Base-by-base conservation (phyloP, 2,888 invertebrate genomes). In the Apodemia hepburni region DNA sequence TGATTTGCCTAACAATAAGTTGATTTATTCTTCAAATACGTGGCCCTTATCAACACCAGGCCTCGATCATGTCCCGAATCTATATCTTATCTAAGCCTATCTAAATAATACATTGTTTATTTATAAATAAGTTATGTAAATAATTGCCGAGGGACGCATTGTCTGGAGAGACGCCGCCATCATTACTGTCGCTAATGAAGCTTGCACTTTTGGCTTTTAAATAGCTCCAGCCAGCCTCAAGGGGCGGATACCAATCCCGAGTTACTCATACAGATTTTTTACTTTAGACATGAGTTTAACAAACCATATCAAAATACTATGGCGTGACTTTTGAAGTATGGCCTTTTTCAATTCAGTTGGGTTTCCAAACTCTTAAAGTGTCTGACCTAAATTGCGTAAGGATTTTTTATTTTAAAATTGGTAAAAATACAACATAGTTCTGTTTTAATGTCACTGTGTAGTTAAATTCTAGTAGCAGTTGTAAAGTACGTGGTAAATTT, bases 181-280 rank as follows among this genome's bases (percentile, higher is more conserved):
- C 89, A 91, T 92, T 92, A 87, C 77, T 82, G 79, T 78, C 73
- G 84, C 89, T 92, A 92, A 92, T 92, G 92, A 91, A 84, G 83
- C 92, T 84, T 89, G 83, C 84, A 77, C 80, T 85, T 84, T 85
- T 81, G 79, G 75, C 85, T 89, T 89, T 87, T 90, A 88, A 85
- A 87, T 81, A 76, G 75, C 71, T 76, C 71, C 81, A 72, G 76
- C 78, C 76, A 72, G 76, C 78, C 76, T 76, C 76, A 73, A 79
- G 83, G 86, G 88, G 88, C 87, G 87, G 84, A 82, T 73, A 71
- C 77, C 72, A 68, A 70, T 70, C 65, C 70, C 67, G 68, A 73
- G 75, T 74, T 72, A 72, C 71, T 65, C 78, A 72, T 77, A 79
- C 75, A 77, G 75, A 78, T 87, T 90, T 89, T 91, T 89, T 87